Percentiles rank a stretch among this genome's conserved stretches.
Evolutionary conservation across 2,888 invertebrate species (phyloP).

Genomic region (Pollenia labialis): DNA sequence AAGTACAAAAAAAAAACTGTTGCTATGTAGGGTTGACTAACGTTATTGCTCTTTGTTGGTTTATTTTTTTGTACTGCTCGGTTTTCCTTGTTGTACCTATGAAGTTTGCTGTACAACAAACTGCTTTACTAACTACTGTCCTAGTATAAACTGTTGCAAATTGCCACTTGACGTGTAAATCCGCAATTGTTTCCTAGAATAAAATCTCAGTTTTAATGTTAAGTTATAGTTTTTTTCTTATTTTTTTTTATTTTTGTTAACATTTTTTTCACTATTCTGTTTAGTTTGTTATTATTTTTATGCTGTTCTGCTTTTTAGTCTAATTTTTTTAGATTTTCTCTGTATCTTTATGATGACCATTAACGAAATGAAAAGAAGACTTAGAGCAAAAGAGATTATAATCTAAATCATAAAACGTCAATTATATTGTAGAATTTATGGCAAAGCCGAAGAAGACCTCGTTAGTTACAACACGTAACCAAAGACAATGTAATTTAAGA

Average conservation of each 20-base stretch:
- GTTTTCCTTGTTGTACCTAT: neutral
- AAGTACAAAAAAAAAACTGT: conserved; percentile 4
- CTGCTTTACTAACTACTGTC: conserved; percentile 6
- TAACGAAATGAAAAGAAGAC: conserved; percentile 1
- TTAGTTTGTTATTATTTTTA: conserved; percentile 20
- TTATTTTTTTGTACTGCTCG: neutral
- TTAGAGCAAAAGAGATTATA: conserved; percentile 1
- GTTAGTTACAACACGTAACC: neutral
- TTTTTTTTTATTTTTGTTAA: too few species aligned
- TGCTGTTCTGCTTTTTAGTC: neutral
- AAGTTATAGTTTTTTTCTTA: conserved; percentile 22
- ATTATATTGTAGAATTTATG: conserved; percentile 49
- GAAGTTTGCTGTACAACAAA: conserved; percentile 11
- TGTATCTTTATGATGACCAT: conserved; percentile 33
- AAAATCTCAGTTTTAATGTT: conserved; percentile 59
- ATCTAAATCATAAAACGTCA: conserved; percentile 59
- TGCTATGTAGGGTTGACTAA: neutral
- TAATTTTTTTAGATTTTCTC: neutral
- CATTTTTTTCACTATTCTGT: conserved; percentile 5
- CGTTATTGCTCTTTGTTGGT: neutral
- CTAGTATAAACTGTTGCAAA: conserved; percentile 59
- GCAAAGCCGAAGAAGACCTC: neutral
- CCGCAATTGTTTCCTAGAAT: conserved; percentile 53
- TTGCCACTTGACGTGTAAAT: conserved; percentile 70
- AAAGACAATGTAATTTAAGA: conserved; percentile 21